Conservation (phyloP, 2,888 invertebrate species). For the Aproaerema taeniolella region DNA sequence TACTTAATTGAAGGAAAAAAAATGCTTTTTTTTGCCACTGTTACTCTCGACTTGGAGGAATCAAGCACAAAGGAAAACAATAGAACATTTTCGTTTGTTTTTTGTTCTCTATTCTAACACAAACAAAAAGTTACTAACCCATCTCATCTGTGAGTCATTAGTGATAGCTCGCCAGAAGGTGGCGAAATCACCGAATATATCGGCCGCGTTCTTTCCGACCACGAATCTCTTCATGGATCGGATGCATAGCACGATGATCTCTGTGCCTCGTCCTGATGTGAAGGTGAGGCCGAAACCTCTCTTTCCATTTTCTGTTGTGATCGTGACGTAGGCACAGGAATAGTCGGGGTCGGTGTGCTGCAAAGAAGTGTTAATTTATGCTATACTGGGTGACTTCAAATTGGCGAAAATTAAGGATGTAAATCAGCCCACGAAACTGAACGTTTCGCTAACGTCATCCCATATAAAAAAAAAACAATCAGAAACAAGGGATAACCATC, state of each 20-base stretch:
- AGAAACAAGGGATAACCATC: too few relatives aligned
- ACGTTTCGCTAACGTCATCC: too few relatives aligned
- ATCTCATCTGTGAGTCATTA: conserved; percentile 93
- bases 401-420: too few relatives aligned
- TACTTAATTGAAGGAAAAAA: too few relatives aligned
- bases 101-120: too few relatives aligned
- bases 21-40: too few relatives aligned
- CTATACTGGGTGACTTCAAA: too few relatives aligned
- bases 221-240: conserved; percentile 83
- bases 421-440: too few relatives aligned
- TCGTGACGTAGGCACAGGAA: conserved; percentile 92
- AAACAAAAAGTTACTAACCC: conserved; percentile 84
- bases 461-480: too few relatives aligned
- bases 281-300: conserved; percentile 92
- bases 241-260: conserved; percentile 88
- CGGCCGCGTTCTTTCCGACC: conserved; percentile 80
- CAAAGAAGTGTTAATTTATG: background rate
- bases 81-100: background rate
- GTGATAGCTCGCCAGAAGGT: conserved; percentile 88
- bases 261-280: conserved; percentile 92
- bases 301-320: conserved; percentile 79
- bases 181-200: conserved; percentile 88
- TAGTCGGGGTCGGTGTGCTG: conserved; percentile 94
- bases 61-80: background rate
- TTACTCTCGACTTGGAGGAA: too few relatives aligned